Evolutionary conservation across 2,888 invertebrate species (phyloP).

Genomic region (Apoda limacodes): DNA sequence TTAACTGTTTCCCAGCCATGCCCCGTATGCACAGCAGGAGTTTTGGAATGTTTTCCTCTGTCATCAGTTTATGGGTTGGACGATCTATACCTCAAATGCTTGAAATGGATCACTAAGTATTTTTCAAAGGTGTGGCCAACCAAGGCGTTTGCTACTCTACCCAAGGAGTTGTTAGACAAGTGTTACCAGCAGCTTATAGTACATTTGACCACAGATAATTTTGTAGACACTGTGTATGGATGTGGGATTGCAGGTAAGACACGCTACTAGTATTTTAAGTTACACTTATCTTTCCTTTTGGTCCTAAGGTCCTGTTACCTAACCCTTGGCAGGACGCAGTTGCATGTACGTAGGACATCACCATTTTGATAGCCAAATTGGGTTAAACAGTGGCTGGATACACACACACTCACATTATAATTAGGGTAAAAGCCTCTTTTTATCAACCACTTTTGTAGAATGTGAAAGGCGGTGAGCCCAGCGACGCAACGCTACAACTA

Average conservation of each 20-base stretch:
- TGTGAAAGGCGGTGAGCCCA: too few relatives aligned
- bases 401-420: too few relatives aligned
- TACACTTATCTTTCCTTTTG: too few relatives aligned
- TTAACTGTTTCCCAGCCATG: conserved; percentile 81
- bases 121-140: conserved; percentile 91
- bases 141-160: conserved; percentile 87
- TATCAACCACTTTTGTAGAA: too few relatives aligned
- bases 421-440: too few relatives aligned
- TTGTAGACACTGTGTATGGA: conserved; percentile 85
- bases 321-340: too few relatives aligned
- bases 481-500: too few relatives aligned
- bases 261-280: too few relatives aligned
- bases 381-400: too few relatives aligned
- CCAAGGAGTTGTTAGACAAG: conserved; percentile 84
- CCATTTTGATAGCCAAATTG: too few relatives aligned
- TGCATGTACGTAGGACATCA: too few relatives aligned
- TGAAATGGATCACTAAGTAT: conserved; percentile 89
- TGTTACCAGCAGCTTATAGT: conserved; percentile 86
- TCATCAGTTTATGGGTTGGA: conserved; percentile 88
- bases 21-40: conserved; percentile 86
- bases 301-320: too few relatives aligned
- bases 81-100: conserved; percentile 86
- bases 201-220: conserved; percentile 82
- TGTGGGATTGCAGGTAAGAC: conserved; percentile 80
- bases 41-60: conserved; percentile 88